Conservation (phyloP, 30 jellyfish, hydroid and myxozoan species). For the Chrysaora quinquecirrha region DNA sequence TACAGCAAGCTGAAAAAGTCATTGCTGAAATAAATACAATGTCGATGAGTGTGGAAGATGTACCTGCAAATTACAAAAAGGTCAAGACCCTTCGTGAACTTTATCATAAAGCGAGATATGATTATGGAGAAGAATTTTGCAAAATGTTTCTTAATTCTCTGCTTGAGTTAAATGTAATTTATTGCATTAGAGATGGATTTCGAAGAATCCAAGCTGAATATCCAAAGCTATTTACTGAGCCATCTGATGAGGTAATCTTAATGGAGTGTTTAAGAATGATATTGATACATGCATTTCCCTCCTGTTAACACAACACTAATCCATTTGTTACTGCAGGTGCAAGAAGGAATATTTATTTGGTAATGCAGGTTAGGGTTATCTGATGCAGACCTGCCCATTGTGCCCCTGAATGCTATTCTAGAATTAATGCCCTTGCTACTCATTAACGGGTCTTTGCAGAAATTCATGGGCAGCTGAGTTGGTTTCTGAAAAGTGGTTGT, state of each 20-base stretch:
- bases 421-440: too few relatives aligned
- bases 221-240: slow-evolving; percentile 42
- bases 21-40: slow-evolving; percentile 34
- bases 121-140: slow-evolving; percentile 34
- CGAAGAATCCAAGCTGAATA: slow-evolving; percentile 25
- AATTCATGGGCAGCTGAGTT: too few relatives aligned
- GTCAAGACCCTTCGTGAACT: slow-evolving; percentile 33
- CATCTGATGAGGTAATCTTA: slow-evolving; percentile 43
- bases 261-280: too few relatives aligned
- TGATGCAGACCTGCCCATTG: too few relatives aligned
- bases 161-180: slow-evolving; percentile 15
- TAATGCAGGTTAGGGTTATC: too few relatives aligned
- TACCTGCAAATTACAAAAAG: slow-evolving; percentile 29
- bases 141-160: slow-evolving; percentile 5
- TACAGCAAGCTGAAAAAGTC: slow-evolving; percentile 18
- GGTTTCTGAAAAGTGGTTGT: too few relatives aligned
- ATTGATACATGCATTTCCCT: too few relatives aligned
- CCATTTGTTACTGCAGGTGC: too few relatives aligned
- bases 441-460: too few relatives aligned
- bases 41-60: slow-evolving; percentile 30
- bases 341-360: too few relatives aligned
- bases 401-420: too few relatives aligned
- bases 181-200: slow-evolving; percentile 39
- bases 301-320: too few relatives aligned
- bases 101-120: slow-evolving; percentile 53